Evolutionary conservation across 2,113 vertebrate species (phyloP).

Genomic region (Salvelinus namaycush): DNA sequence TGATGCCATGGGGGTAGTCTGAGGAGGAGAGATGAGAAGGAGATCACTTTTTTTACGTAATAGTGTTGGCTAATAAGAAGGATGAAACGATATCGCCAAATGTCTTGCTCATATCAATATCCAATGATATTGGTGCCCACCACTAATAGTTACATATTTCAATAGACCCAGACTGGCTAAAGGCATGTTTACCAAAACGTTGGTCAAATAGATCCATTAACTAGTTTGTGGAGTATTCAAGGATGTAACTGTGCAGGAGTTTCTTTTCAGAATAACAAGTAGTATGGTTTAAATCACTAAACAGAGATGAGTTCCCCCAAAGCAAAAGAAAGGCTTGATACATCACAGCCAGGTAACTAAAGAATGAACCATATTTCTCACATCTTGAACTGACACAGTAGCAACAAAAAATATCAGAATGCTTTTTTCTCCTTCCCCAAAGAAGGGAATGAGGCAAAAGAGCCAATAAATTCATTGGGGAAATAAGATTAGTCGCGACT

Average conservation of each 20-base stretch:
- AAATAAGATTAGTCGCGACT: neutral
- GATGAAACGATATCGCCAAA: too few relatives aligned
- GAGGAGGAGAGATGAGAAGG: constrained; percentile 21
- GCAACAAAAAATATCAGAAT: neutral
- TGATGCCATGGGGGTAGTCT: constrained; percentile 98
- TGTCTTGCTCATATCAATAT: too few relatives aligned
- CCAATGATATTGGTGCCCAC: too few relatives aligned
- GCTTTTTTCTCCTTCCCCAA: neutral
- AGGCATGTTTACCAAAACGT: too few relatives aligned
- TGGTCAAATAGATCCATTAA: too few relatives aligned
- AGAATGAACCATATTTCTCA: neutral
- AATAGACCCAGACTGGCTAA: too few relatives aligned
- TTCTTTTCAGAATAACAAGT: neutral
- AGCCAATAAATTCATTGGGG: neutral
- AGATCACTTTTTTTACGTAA: too few relatives aligned
- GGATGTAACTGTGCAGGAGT: too few relatives aligned
- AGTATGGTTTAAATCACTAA: neutral
- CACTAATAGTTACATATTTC: too few relatives aligned
- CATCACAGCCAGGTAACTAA: neutral
- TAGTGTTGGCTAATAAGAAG: too few relatives aligned
- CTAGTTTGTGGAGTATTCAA: too few relatives aligned
- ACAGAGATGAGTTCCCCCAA: neutral
- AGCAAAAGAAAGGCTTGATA: neutral
- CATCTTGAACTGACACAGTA: neutral
- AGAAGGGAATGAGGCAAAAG: neutral